Evolutionary conservation across 1,140 invertebrate genomes (phyloP), one percentile per base, ranked within the genome.

Genomic region (Colletes latitarsis): DNA sequence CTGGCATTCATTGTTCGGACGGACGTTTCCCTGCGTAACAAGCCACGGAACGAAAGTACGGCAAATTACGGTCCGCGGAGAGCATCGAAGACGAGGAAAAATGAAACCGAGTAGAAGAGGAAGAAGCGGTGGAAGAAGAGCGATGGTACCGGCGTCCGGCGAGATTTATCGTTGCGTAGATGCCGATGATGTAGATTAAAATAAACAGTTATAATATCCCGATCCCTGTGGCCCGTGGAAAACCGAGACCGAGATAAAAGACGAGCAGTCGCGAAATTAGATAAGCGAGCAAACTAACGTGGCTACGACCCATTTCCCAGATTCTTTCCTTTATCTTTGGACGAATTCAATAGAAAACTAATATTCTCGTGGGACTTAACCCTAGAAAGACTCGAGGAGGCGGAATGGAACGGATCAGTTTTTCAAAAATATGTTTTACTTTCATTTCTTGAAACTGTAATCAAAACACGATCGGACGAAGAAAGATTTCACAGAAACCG

Each of bases 201-300:
- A 85, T 85, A 82, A 85, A 85, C 83, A 85, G 84, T 85, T 85
- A 85, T 75, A 72, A 77, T 73, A 79, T 84, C 79, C 80, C 41
- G 77, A 68, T 66, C 62, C 52, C 14, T 9, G 66, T 43, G 15
- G 41, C 39, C 9, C 46, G 60, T 19, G 66, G 67, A 57, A 79
- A 73, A 73, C 55, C 15, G 39, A 73, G 19, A 64, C 30, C 30
- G 6, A n/a, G 15, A n/a, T 14, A 19, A 14, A 73, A 62, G 60
- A 41, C 60, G 63, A 43, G 67, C 58, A 77, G 67, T 68, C 60
- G 63, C 63, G 58, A 72, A 69, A 81, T 77, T 73, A 81, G 79
- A 81, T 81, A 81, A 77, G 64, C 63, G 70, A 55, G 46, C 60
- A 19, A 49, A 12, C n/a, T 76, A 81, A 81, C 73, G 74, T 77